phyloP scores from a whole-genome alignment of 2,888 invertebrate genomes.

The Aphodius granarius region DNA sequence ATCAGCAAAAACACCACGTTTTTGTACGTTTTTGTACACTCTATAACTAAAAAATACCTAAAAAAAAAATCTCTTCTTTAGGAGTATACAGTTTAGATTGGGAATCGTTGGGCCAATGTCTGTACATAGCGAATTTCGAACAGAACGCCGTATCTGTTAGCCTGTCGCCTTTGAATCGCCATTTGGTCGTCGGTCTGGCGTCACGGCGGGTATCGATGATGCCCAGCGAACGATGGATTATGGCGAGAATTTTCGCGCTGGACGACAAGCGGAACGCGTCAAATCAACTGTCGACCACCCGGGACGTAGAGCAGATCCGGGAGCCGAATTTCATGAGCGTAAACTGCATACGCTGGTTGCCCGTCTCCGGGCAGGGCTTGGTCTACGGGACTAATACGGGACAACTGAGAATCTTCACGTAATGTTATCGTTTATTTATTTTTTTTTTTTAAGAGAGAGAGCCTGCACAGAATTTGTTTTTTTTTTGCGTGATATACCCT shows the following conservation, averaged over 20 bases:
- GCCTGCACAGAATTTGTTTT: neutral
- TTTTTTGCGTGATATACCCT: neutral
- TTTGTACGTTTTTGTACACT: too few species aligned
- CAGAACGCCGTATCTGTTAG: constrained; percentile 84
- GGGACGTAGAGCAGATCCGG: constrained; percentile 68
- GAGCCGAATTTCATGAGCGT: constrained; percentile 70
- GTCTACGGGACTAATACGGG: constrained; percentile 87
- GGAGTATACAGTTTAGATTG: constrained; percentile 80
- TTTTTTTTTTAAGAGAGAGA: neutral
- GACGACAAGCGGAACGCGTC: constrained; percentile 44
- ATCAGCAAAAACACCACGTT: neutral
- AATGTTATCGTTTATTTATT: too few species aligned
- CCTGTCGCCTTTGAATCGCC: constrained; percentile 78
- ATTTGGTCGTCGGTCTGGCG: constrained; percentile 79
- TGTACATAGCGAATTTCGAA: constrained; percentile 76
- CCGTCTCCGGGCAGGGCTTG: constrained; percentile 79
- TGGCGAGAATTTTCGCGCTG: constrained; percentile 54
- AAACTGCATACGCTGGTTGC: constrained; percentile 85
- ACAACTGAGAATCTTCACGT: constrained; percentile 70
- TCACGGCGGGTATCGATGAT: constrained; percentile 64
- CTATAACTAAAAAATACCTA: too few species aligned
- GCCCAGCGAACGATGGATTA: constrained; percentile 57
- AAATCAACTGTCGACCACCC: constrained; percentile 57
- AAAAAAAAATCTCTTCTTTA: constrained; percentile 42
- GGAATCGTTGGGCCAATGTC: constrained; percentile 73